Evolutionary conservation across 2,797 vertebrate genomes (phyloP).

Genomic region (Cossypha polioptera): DNA sequence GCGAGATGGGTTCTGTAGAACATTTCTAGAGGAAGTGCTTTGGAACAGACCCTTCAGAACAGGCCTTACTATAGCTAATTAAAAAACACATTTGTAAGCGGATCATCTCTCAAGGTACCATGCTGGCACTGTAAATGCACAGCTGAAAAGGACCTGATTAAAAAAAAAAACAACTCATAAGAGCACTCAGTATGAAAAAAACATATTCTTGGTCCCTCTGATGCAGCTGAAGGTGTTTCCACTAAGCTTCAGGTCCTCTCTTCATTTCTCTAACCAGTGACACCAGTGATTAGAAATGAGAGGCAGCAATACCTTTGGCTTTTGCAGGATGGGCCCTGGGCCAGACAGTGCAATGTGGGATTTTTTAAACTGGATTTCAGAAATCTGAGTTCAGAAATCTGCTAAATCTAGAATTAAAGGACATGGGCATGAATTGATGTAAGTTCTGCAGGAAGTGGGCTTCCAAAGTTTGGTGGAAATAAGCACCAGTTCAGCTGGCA

Average conservation of each 20-base stretch:
- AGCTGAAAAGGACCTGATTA: not conserved
- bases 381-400: not conserved
- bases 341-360: rapidly evolving
- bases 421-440: rapidly evolving
- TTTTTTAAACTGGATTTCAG: not conserved
- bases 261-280: not conserved
- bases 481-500: not conserved
- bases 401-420: not conserved
- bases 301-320: not conserved
- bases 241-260: not conserved
- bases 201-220: rapidly evolving
- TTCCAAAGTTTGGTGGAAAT: not conserved
- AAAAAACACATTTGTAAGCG: not conserved
- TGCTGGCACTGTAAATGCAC: not conserved
- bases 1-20: rapidly evolving
- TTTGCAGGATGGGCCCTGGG: rapidly evolving
- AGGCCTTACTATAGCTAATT: not conserved
- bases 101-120: not conserved
- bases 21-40: not conserved
- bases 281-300: no score
- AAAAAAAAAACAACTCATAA: not conserved
- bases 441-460: not conserved
- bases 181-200: not conserved
- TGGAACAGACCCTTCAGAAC: not conserved
- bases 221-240: rapidly evolving